Evolutionary conservation across 2,888 invertebrate species (phyloP), one percentile per base, ranked within the genome.

Genomic region (Metalampra italica): DNA sequence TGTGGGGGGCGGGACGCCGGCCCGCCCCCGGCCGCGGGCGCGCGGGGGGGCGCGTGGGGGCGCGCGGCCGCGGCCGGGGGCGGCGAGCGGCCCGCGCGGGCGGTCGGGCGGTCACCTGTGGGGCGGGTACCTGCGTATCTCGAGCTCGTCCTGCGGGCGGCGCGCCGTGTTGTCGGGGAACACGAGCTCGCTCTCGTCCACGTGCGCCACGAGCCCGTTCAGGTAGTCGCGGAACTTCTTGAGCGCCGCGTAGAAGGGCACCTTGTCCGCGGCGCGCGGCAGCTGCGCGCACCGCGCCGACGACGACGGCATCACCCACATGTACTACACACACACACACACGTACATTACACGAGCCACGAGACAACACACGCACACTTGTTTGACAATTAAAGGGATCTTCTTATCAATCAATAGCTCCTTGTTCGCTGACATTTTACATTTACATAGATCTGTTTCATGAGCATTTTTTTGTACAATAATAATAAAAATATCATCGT

Each of bases 221-320:
- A 98, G 90, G 87, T 96, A 97, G 89, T 98, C 98, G 47, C 98
- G 93, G 86, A 98, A 96, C 87, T 97, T 97, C 83, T 97, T 98
- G 42, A 98, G 91, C 46, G 98, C 98, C 53, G 96, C 94, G 90
- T 98, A 99, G 90, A 98, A 99, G 58, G 98, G 98, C 52, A 99
- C 97, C 90, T 99, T 99, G 90, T 99, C 98, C 0, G 97, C 96
- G 14, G 98, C 98, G 63, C 98, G 92, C n/a, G 98, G 98, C 63
- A 98, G 90, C 83, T 98, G 98, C 37, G 98, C 97, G 90, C 98
- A 98, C 46, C 98, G 93, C 45, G 98, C 98, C 73, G 97, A 98
- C 45, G 98, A 98, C 47, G 98, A 98, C 57, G 98, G 98, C 98
- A 98, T 98, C 76, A 99, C 98, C 96, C 97, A 99, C 92, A 98